Conservation (phyloP, 2,113 vertebrate genomes). For the Diphyllodes magnificus region DNA sequence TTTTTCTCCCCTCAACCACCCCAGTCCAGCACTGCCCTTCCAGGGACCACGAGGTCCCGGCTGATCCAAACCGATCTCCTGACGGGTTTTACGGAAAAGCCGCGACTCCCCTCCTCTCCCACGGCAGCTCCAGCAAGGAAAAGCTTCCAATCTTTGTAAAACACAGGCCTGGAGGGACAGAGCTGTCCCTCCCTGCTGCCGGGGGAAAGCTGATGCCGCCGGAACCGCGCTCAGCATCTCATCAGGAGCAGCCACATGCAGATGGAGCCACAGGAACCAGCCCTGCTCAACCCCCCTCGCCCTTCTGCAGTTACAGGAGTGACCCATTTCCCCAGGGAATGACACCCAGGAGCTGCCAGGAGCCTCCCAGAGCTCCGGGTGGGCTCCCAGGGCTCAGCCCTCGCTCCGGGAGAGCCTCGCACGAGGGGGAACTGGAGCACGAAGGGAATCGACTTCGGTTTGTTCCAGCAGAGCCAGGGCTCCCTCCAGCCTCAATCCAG, state of each 20-base stretch:
- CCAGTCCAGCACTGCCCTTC: accelerated
- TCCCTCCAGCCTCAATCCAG: not conserved
- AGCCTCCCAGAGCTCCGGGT: not conserved
- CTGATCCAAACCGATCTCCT: accelerated
- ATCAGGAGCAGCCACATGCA: not conserved
- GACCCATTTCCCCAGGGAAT: not conserved
- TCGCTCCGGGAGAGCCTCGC: not conserved
- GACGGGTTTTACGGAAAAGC: accelerated
- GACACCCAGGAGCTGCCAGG: not conserved
- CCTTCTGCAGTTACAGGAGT: not conserved
- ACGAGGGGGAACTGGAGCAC: not conserved
- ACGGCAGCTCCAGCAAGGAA: not conserved
- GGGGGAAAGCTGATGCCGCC: not conserved
- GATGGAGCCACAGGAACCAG: not conserved
- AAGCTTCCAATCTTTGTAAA: not conserved
- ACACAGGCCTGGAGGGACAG: accelerated
- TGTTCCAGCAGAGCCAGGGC: not conserved
- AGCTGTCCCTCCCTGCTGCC: not conserved
- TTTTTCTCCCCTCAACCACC: accelerated
- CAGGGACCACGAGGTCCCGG: accelerated
- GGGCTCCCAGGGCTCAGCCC: not conserved
- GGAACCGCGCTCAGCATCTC: not conserved
- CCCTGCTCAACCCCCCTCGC: not conserved
- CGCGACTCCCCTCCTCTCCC: not conserved
- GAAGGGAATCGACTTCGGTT: accelerated